These are phyloP conservation scores for Hylomyscus alleni DNA, from an alignment of 2,797 vertebrate species.

Conservation along the genomic window DNA sequence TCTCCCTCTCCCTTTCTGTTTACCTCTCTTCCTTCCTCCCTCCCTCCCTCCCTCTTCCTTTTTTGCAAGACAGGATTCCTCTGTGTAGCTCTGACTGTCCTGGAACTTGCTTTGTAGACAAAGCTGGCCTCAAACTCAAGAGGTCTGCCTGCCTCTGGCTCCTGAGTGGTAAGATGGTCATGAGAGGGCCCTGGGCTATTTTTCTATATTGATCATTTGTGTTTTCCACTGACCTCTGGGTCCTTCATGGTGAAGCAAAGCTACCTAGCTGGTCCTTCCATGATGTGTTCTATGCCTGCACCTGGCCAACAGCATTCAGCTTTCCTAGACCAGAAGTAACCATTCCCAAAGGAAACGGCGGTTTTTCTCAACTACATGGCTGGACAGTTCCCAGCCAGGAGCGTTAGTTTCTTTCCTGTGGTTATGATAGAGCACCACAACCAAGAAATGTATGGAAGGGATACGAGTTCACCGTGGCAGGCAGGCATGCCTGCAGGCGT, in stretches of 20 bases:
- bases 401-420: neutral
- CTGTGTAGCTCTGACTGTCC: no score
- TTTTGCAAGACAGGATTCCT: no score
- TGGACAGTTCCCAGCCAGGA: neutral
- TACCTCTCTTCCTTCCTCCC: no score
- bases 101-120: no score
- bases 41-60: no score
- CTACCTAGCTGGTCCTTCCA: neutral
- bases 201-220: neutral
- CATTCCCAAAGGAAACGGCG: rapidly evolving
- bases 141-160: no score
- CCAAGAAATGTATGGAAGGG: neutral
- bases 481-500: neutral
- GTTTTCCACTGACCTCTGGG: neutral
- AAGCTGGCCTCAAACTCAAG: no score
- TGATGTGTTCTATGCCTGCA: neutral
- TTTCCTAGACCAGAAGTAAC: neutral
- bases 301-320: neutral
- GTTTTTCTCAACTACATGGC: neutral
- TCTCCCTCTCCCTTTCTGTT: no score
- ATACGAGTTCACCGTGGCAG: neutral
- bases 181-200: rapidly evolving
- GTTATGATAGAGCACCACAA: neutral
- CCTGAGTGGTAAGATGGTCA: neutral
- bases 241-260: rapidly evolving